Conservation (phyloP, 1,140 invertebrate species). For the Platyscapa corneri region DNA sequence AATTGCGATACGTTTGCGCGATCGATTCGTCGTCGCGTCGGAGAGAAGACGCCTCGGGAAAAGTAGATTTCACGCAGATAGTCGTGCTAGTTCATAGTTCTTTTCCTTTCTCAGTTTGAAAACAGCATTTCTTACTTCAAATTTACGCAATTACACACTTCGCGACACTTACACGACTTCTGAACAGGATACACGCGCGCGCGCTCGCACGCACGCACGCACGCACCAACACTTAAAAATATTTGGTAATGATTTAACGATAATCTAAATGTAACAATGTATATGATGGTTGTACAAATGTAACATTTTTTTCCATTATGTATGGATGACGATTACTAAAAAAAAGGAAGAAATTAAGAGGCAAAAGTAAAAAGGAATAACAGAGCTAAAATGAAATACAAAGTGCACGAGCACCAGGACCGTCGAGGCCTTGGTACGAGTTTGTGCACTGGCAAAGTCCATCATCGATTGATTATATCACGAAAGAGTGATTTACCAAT, state of each 20-base stretch:
- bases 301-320: slow-evolving; percentile 74
- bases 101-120: slow-evolving; percentile 56
- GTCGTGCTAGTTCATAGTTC: slow-evolving; percentile 59
- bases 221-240: slow-evolving; percentile 43
- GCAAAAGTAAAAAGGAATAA: slow-evolving; percentile 60
- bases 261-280: slow-evolving; percentile 73
- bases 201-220: slow-evolving; percentile 33
- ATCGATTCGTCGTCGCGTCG: background rate
- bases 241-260: slow-evolving; percentile 69
- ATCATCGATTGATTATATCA: slow-evolving; percentile 62
- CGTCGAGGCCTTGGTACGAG: slow-evolving; percentile 47
- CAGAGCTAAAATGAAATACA: slow-evolving; percentile 57
- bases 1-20: background rate
- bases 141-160: slow-evolving; percentile 42
- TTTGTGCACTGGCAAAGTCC: slow-evolving; percentile 45
- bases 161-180: slow-evolving; percentile 6
- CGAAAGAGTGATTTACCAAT: slow-evolving; percentile 67
- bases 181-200: slow-evolving; percentile 19
- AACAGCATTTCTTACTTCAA: slow-evolving; percentile 60
- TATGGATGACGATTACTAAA: slow-evolving; percentile 64
- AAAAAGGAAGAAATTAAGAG: slow-evolving; percentile 60
- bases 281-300: slow-evolving; percentile 74
- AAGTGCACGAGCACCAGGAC: slow-evolving; percentile 60
- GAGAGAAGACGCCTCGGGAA: slow-evolving; percentile 32
- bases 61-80: slow-evolving; percentile 53